A percentile compares a stretch with the other conserved stretches of the same genome.
Evolutionary conservation across 2,888 invertebrate species (phyloP).

Genomic region (Tipula vernalis): DNA sequence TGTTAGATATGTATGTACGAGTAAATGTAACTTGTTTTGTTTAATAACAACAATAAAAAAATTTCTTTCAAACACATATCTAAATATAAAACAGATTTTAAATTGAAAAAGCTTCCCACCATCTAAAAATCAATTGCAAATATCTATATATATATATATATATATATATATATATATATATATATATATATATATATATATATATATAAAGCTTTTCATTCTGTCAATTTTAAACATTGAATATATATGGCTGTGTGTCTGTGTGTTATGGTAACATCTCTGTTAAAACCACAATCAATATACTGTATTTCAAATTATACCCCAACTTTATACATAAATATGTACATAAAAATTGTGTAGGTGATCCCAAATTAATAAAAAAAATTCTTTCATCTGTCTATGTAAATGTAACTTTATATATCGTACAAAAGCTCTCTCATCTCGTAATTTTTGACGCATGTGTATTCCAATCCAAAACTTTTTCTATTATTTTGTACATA

Average conservation of each 20-base stretch:
- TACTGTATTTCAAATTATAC: not conserved
- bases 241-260: no score
- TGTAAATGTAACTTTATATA: not conserved
- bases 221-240: not conserved
- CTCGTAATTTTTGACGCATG: not conserved
- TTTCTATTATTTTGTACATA: not conserved
- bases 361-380: not conserved
- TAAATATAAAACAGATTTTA: not conserved
- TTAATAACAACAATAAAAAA: not conserved
- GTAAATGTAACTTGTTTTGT: not conserved
- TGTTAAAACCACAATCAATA: not conserved
- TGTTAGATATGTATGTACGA: not conserved
- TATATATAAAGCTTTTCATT: not conserved
- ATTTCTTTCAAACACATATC: not conserved
- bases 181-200: slow-evolving; percentile 4
- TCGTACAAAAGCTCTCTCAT: not conserved
- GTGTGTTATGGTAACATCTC: not conserved
- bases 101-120: not conserved
- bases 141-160: not conserved
- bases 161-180: slow-evolving; percentile 4
- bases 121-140: not conserved
- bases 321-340: not conserved
- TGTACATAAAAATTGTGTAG: not conserved
- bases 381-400: not conserved
- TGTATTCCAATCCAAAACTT: not conserved